Evolutionary conservation across 2,888 invertebrate species (phyloP).

Genomic region (Xylota sylvarum): DNA sequence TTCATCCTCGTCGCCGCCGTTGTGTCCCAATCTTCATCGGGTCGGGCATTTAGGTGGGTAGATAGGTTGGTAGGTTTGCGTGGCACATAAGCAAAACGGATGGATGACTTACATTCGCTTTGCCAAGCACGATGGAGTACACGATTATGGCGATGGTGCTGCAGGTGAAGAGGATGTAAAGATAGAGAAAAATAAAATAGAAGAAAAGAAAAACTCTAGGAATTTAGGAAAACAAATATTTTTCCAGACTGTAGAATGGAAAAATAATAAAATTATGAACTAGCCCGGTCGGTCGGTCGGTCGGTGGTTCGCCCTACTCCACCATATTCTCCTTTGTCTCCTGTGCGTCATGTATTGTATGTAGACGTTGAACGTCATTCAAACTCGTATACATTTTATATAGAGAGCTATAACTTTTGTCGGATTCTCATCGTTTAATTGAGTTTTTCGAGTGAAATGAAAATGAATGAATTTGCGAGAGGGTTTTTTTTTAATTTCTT

Average conservation of each 20-base stretch:
- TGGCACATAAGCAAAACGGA: constrained; percentile 62
- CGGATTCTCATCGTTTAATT: constrained; percentile 62
- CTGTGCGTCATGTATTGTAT: not conserved
- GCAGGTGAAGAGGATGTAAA: constrained; percentile 32
- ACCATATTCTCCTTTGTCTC: not conserved
- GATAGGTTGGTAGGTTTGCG: constrained; percentile 69
- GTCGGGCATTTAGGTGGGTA: constrained; percentile 33
- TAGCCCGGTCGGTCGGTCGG: constrained; percentile 35
- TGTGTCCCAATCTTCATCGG: constrained; percentile 42
- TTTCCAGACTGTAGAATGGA: constrained; percentile 60
- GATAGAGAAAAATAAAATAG: constrained; percentile 23
- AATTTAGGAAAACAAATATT: constrained; percentile 75
- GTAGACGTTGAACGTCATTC: constrained; percentile 7
- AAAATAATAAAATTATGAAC: constrained; percentile 63
- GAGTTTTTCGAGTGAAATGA: constrained; percentile 65
- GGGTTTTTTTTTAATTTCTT: constrained; percentile 18
- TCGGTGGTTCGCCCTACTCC: no score
- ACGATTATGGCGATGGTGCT: constrained; percentile 22
- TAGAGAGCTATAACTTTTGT: constrained; percentile 54
- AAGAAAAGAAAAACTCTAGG: constrained; percentile 30
- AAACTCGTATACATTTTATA: constrained; percentile 7
- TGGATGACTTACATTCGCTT: constrained; percentile 72
- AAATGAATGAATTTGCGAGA: constrained; percentile 60
- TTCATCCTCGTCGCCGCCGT: constrained; percentile 2
- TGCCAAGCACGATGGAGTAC: constrained; percentile 34